Base-by-base conservation (phyloP, 23 tunicate genomes). In the Clavelina lepadiformis region DNA sequence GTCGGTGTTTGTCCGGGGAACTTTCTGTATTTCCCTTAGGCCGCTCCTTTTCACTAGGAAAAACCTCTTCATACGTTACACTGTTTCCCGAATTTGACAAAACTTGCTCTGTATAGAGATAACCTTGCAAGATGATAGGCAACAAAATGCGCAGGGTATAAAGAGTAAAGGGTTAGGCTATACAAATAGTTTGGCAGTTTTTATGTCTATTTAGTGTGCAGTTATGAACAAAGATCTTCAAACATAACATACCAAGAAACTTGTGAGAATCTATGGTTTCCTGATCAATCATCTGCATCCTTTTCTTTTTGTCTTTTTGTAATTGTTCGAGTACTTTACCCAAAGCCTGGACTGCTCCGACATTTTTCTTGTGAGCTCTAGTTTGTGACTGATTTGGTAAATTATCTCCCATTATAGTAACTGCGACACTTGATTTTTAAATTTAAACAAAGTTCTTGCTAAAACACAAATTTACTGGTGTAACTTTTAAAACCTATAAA, bases 301-400 rank as follows among this genome's bases (percentile, higher is more conserved):
- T 71, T 58, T 86, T 86, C 64, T 56, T 86, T 71, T 65, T 53
- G 30, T 86, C 85, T 51, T 86, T 86, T 26, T 64, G 71, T 36
- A 86, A 41, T 65, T 86, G 95, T 33, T 70, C 65, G 18, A 77
- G 32, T 7, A 23, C 44, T 22, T 71, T 71, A 13, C 32, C 73
- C 8, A 79, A 47, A 33, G 75, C 59, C 58, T 78, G 69, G 3
- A 77, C 19, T 0, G 77, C 74, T 51, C 95, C 95, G n/a, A 55
- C 21, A 35, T 86, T 86, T 50, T 69, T 74, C 69, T 86, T 86
- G 44, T 86, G 84, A 11, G 95, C 95, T 8, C 75, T 36, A 0
- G 33, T 44, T 65, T 86, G 95, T 7, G 71, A 61, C 23, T 71
- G 85, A 28, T 56, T 65, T 50, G 73, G 73, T 28, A 68, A n/a